These are phyloP conservation scores for Oncorhynchus kisutch DNA, from an alignment of 2,113 vertebrate genomes.

Conservation along the genomic window DNA sequence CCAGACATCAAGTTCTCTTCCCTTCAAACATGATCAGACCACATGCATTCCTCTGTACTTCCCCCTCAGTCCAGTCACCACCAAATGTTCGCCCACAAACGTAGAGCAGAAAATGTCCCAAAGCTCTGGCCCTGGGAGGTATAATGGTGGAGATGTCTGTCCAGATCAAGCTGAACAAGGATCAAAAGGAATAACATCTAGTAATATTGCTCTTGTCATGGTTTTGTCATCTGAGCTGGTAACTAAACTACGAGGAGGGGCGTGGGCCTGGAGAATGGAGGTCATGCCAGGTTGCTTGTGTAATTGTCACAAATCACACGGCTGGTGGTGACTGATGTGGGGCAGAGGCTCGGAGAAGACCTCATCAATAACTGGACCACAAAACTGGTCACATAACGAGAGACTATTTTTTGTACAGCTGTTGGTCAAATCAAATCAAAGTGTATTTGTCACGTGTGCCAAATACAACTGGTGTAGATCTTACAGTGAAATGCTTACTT, in stretches of 20 bases:
- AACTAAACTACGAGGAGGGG: background rate
- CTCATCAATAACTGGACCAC: background rate
- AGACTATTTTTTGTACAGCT: background rate
- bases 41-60: background rate
- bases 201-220: background rate
- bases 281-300: background rate
- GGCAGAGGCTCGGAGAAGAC: no score
- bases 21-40: background rate
- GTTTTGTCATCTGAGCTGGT: slow-evolving; percentile 1
- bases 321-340: background rate
- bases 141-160: background rate
- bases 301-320: slow-evolving; percentile 8
- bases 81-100: background rate
- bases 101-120: background rate
- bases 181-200: background rate
- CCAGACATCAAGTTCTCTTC: background rate
- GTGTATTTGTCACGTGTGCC: no score
- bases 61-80: background rate
- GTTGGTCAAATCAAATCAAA: background rate
- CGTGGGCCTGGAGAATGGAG: background rate
- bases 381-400: no score
- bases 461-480: no score
- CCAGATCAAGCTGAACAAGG: background rate
- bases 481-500: no score
- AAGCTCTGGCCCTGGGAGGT: background rate